Evolutionary conservation across 1,140 invertebrate genomes (phyloP), one percentile per base, ranked within the genome.

Genomic region (Samia ricini): DNA sequence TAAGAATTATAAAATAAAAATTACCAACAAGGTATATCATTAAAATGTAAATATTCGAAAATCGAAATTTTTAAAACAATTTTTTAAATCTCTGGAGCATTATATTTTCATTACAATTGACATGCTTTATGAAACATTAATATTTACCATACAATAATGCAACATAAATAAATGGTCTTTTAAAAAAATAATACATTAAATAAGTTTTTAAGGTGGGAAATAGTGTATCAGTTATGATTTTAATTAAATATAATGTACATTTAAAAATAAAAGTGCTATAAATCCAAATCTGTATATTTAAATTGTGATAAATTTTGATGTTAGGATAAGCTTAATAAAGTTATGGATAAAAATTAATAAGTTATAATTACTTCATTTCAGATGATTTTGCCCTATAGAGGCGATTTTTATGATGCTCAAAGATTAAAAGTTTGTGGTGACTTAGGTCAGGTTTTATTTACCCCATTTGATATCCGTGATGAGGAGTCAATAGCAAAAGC

Each of bases 391-490:
- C 98, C 99, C 2, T 98, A 99, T 79, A 92, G 98, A 83, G 93
- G 96, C 51, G 97, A 99, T 84, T 91, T 93, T 24, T 98, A 97
- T 87, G 93, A 95, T 76, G 92, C 95, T 6, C 85, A 93, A 59
- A 92, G 93, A 24, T 88, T 99, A 1, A 98, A 98, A 91, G 79
- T 99, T 1, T 91, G 91, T 74, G 98, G 98, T 42, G 99, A 99
- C 91, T 92, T 99, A 57, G 99, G 99, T 22, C 99, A 99, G 93
- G 95, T 99, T 19, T 90, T 98, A 1, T 99, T 95, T 85, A 94
- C 96, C 78, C 97, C 95, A 2, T 99, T 94, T 83, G 76, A 98
- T 79, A 76, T 99, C 20, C 91, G 92, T 50, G 97, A 99, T 92
- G 97, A 98, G 76, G 95, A 96, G n/a, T 95, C 95, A 0, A 95